phyloP scores from a whole-genome alignment of 2,797 vertebrate genomes.

The Myioborus melanocephalus region DNA sequence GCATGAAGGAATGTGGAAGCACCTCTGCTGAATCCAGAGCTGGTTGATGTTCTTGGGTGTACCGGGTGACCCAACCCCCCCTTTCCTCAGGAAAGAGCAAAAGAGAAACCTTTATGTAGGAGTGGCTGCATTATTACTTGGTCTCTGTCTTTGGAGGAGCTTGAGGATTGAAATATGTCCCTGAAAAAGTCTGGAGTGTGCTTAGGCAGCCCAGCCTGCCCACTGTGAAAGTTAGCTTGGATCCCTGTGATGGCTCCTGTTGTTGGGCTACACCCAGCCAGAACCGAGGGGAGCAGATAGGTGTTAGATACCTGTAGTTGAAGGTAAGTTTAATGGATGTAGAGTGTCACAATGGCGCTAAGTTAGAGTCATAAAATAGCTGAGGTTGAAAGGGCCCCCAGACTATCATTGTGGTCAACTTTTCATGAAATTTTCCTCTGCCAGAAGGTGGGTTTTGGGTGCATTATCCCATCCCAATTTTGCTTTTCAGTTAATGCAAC shows the following conservation, averaged over 20 bases:
- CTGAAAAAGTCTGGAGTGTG: neutral
- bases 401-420: neutral
- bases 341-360: neutral
- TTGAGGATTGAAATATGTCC: neutral
- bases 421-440: neutral
- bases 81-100: neutral
- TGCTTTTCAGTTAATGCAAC: neutral
- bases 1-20: neutral
- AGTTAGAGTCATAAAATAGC: neutral
- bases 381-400: neutral
- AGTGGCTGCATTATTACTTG: neutral
- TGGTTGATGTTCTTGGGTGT: neutral
- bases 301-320: neutral
- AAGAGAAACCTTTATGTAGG: neutral
- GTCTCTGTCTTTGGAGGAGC: neutral
- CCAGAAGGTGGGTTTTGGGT: neutral
- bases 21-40: neutral
- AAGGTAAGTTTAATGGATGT: neutral
- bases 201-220: neutral
- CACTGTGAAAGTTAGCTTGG: neutral
- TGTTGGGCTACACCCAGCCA: neutral
- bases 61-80: accelerated
- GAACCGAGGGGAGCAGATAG: neutral
- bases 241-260: accelerated
- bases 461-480: neutral